Percentiles rank a stretch among this genome's conserved stretches.
Conservation (phyloP, 2,113 vertebrate species). For the Nothobranchius furzeri region DNA sequence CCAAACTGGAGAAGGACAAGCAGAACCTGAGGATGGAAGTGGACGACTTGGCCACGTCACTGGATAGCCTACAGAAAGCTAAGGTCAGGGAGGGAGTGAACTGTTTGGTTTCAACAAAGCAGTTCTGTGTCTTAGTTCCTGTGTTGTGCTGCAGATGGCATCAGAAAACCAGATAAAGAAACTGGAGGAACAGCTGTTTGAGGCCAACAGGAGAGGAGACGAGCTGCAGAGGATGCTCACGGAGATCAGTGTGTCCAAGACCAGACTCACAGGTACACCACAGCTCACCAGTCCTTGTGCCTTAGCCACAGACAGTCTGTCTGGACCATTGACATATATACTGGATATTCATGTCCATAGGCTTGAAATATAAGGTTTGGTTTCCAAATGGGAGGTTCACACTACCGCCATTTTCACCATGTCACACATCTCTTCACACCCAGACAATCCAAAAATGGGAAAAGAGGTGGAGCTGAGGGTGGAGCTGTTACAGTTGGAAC, state of each 20-base stretch:
- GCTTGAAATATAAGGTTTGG: too few species aligned
- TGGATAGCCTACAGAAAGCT: slow-evolving; percentile 79
- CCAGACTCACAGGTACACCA: slow-evolving; percentile 75
- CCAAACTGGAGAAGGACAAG: slow-evolving; percentile 84
- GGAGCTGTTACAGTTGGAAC: too few species aligned
- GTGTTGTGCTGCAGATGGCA: slow-evolving; percentile 56
- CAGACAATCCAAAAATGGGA: too few species aligned
- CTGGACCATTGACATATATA: too few species aligned
- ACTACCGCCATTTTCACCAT: too few species aligned
- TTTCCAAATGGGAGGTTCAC: too few species aligned
- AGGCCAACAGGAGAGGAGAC: slow-evolving; percentile 77
- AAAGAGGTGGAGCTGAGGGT: too few species aligned
- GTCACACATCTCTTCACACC: too few species aligned
- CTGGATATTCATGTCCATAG: too few species aligned
- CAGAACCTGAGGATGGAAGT: slow-evolving; percentile 81
- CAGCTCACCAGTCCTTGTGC: neutral
- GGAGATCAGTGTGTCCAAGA: slow-evolving; percentile 77
- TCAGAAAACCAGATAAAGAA: slow-evolving; percentile 79
- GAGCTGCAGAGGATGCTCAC: slow-evolving; percentile 79
- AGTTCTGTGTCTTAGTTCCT: neutral
- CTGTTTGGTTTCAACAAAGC: neutral
- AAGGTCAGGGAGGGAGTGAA: slow-evolving; percentile 62
- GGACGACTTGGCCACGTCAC: slow-evolving; percentile 73
- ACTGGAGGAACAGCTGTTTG: slow-evolving; percentile 78
- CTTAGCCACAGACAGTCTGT: too few species aligned